Evolutionary conservation across 2,797 vertebrate genomes (phyloP), one percentile per base, ranked within the genome.

Genomic region (Myotis daubentonii): DNA sequence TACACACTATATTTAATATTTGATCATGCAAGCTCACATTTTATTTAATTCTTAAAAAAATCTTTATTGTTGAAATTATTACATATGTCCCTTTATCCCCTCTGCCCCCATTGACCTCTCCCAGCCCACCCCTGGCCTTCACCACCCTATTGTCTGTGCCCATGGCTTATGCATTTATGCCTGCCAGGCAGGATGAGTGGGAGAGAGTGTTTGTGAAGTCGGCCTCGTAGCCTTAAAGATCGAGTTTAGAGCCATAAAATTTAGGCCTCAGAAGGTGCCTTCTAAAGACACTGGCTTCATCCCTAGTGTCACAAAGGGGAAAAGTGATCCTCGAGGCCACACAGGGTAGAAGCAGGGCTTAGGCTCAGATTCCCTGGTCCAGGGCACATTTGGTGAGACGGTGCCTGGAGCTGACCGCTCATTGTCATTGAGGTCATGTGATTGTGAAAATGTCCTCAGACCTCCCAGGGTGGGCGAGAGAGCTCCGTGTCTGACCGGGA

Each of bases 401-500:
- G 30, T 23, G 15, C n/a, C 53, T 80, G 36, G 38, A 41, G 79
- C 66, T 78, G 38, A 47, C 53, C 10, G 22, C 41, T 92, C 25
- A 49, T 74, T 30, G 47, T 25, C 78, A 51, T 76, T 94, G 74
- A 88, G 41, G 57, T 80, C 47, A 44, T 44, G 75, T 72, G 2
- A 86, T 65, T 75, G 4, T 81, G 70, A 75, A 86, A 23, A 65
- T 86, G 36, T 87, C 57, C 62, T 88, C 44, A 33, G 12, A 84
- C 41, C 36, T 83, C 91, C 89, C 87, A 53, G 87, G 15, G 60
- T 75, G 62, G 62, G 36, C n/a, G 76, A 66, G 16, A 25, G 47
- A 41, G 4, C 12, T 92, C 70, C 85, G 75, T 44, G 85, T 92
- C 51, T 55, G 76, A 68, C 38, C 28, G 87, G 74, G 68, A 96